Evolutionary conservation across 2,888 invertebrate genomes (phyloP).

Genomic region (Drosophila mimetica): DNA sequence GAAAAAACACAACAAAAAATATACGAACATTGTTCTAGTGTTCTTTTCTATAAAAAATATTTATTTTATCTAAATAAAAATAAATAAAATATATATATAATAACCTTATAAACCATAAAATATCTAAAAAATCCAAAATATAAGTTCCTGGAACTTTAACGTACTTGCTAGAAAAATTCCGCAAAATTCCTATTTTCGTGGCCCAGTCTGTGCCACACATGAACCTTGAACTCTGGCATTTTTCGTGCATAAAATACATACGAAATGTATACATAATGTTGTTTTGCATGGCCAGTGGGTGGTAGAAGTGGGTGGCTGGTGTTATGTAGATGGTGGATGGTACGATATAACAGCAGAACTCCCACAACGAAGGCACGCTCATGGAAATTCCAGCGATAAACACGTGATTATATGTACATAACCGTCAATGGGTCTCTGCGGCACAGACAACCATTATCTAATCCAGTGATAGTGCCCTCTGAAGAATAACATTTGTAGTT

Average conservation of each 20-base stretch:
- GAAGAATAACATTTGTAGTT: constrained; percentile 27
- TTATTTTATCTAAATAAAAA: too few relatives aligned
- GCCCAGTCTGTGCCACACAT: constrained; percentile 15
- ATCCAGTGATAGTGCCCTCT: constrained; percentile 12
- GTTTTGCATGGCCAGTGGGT: constrained; percentile 12
- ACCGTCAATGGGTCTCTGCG: constrained; percentile 43
- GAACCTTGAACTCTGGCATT: constrained; percentile 74
- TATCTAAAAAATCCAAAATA: too few relatives aligned
- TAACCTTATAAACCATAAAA: too few relatives aligned
- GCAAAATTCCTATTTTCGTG: constrained; percentile 7
- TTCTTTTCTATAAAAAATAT: too few relatives aligned
- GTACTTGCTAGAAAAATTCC: too few relatives aligned
- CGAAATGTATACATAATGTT: constrained; percentile 15
- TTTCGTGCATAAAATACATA: constrained; percentile 47
- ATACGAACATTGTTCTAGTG: too few relatives aligned
- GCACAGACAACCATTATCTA: constrained; percentile 28
- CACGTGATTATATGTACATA: constrained; percentile 70
- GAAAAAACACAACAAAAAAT: background rate
- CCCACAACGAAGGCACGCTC: constrained; percentile 64
- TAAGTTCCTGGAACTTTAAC: too few relatives aligned
- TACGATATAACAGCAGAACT: constrained; percentile 36
- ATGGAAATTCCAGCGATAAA: constrained; percentile 66
- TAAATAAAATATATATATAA: too few relatives aligned
- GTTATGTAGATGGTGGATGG: constrained; percentile 24
- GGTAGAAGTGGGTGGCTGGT: constrained; percentile 25